Conservation (phyloP, 2,797 vertebrate species). For the Buphagus erythrorhynchus region DNA sequence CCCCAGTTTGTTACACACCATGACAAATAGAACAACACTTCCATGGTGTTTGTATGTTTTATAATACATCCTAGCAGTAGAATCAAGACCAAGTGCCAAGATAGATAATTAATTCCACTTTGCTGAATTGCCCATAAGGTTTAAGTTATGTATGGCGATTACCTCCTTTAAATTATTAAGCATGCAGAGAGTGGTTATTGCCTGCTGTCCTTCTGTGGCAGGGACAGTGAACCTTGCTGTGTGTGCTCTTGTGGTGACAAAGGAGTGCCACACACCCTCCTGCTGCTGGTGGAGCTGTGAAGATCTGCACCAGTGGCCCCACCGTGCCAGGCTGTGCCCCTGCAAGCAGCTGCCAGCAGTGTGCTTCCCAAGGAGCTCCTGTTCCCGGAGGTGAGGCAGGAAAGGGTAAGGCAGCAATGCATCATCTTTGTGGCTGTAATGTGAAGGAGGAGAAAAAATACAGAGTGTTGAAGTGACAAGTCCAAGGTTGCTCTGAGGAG, state of each 20-base stretch:
- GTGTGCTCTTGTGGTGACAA: rapidly evolving
- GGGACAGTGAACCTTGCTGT: background rate
- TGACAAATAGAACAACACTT: constrained; percentile 39
- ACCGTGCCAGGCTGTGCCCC: rapidly evolving
- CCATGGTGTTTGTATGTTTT: constrained; percentile 34
- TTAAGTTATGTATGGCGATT: background rate
- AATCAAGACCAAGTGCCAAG: constrained; percentile 41
- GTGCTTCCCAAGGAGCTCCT: background rate
- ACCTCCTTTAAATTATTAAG: background rate
- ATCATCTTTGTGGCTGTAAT: background rate
- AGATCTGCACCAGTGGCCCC: rapidly evolving
- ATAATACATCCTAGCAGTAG: constrained; percentile 38
- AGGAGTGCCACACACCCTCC: background rate
- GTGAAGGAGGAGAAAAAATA: background rate
- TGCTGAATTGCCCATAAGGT: background rate
- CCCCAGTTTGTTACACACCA: background rate
- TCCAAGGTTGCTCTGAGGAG: background rate
- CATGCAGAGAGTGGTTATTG: background rate
- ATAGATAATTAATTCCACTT: constrained; percentile 64
- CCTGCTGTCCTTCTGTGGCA: background rate
- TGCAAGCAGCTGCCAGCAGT: background rate
- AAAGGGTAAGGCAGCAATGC: background rate
- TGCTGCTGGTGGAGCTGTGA: background rate
- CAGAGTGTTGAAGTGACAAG: background rate
- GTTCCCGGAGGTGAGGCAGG: background rate